Conservation (phyloP, 2,888 invertebrate species). For the Mellilla xanthometata region DNA sequence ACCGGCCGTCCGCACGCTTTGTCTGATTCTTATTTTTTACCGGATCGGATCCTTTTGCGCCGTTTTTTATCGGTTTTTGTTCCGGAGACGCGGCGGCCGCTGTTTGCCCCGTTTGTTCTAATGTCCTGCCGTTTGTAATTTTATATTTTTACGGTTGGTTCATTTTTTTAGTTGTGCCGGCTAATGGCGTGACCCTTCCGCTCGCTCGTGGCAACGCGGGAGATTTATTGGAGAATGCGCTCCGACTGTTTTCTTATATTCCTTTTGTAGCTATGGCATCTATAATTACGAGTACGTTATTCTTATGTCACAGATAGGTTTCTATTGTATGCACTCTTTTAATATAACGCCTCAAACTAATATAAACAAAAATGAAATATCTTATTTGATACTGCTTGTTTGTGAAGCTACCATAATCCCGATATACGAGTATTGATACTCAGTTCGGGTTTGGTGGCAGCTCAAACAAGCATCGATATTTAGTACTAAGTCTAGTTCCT, state of each 20-base stretch:
- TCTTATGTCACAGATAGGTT: too few relatives aligned
- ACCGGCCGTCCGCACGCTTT: slow-evolving; percentile 69
- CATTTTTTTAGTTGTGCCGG: slow-evolving; percentile 55
- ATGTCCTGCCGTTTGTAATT: slow-evolving; percentile 78
- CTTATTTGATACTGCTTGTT: too few relatives aligned
- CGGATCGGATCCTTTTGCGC: slow-evolving; percentile 77
- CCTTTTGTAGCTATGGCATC: slow-evolving; percentile 17
- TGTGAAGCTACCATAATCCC: too few relatives aligned
- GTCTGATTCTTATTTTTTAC: slow-evolving; percentile 82
- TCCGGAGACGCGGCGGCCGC: slow-evolving; percentile 72
- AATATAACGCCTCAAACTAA: too few relatives aligned
- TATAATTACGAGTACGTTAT: too few relatives aligned
- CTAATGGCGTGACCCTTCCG: slow-evolving; percentile 59
- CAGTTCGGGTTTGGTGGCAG: too few relatives aligned
- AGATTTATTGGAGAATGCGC: slow-evolving; percentile 29
- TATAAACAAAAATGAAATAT: too few relatives aligned
- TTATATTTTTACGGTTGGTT: slow-evolving; percentile 56
- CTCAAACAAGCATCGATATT: too few relatives aligned
- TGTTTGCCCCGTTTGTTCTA: slow-evolving; percentile 71
- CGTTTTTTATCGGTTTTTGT: slow-evolving; percentile 81
- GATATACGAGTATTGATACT: too few relatives aligned
- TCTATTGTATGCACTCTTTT: too few relatives aligned
- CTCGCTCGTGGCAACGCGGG: slow-evolving; percentile 56
- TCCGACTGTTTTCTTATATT: slow-evolving; percentile 19
- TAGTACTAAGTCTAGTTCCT: too few relatives aligned